Percentiles rank a stretch among this genome's conserved stretches.
Conservation (phyloP, 2,113 vertebrate species). For the Sprattus sprattus region DNA sequence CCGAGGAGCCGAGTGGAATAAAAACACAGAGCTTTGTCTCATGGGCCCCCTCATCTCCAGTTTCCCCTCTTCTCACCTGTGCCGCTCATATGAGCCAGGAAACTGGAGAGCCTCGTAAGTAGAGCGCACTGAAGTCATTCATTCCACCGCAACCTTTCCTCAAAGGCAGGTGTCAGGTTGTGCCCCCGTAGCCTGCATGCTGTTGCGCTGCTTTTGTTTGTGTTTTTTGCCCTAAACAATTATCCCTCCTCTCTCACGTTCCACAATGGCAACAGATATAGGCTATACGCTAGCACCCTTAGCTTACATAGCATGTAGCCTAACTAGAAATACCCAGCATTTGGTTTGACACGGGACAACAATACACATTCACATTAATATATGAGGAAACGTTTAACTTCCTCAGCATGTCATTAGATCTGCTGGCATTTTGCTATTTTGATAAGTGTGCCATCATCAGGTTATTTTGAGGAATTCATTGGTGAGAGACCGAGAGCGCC, state of each 20-base stretch:
- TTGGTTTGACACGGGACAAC: not conserved
- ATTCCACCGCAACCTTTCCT: conserved; percentile 36
- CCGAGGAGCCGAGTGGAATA: not conserved
- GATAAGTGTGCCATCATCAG: not conserved
- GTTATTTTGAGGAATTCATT: not conserved
- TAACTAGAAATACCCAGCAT: not conserved
- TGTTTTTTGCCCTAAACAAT: conserved; percentile 6
- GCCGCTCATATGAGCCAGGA: conserved; percentile 42
- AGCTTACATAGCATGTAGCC: not conserved
- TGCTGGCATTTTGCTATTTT: conserved; percentile 4
- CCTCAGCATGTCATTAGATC: not conserved
- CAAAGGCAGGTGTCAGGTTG: conserved; percentile 22
- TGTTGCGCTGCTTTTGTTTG: conserved; percentile 23
- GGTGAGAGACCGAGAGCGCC: not conserved
- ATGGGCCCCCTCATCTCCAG: not conserved
- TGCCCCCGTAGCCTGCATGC: conserved; percentile 1
- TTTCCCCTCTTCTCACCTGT: conserved; percentile 46
- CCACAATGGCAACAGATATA: not conserved
- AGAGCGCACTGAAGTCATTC: conserved; percentile 41
- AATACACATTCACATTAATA: not conserved
- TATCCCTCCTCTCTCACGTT: not conserved
- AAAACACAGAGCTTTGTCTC: conserved; percentile 5
- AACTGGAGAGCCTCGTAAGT: conserved; percentile 38
- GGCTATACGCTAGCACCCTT: not conserved
- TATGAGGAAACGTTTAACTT: not conserved